phyloP scores from a whole-genome alignment of 2,113 vertebrate species.

The Psittacara wagleri region DNA sequence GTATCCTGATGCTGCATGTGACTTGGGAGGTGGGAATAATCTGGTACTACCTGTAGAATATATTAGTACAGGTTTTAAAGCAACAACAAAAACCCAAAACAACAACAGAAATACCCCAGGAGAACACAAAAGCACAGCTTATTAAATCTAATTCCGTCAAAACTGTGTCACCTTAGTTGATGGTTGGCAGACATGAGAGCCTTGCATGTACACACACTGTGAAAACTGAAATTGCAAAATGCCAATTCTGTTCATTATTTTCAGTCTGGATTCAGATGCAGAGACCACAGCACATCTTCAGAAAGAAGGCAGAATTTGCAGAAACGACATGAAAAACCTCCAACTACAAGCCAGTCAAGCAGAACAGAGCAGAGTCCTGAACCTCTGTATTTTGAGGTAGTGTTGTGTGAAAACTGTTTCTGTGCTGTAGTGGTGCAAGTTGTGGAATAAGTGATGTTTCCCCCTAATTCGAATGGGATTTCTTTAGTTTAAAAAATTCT shows the following conservation, averaged over 20 bases:
- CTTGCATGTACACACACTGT: rapidly evolving
- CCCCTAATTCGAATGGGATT: not conserved
- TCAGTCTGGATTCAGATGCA: constrained; percentile 75
- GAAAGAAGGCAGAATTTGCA: constrained; percentile 78
- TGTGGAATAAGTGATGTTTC: not conserved
- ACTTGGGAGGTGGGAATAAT: not conserved
- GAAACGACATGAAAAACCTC: constrained; percentile 75
- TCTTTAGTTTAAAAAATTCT: not conserved
- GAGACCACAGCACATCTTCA: constrained; percentile 79
- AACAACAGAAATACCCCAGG: not conserved
- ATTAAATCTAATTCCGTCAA: not conserved
- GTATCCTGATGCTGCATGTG: not conserved
- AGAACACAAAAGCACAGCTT: not conserved
- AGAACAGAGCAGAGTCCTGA: constrained; percentile 81
- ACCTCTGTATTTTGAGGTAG: constrained; percentile 92
- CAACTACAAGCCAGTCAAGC: constrained; percentile 48
- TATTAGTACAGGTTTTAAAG: not conserved
- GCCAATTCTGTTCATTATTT: not conserved
- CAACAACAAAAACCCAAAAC: not conserved
- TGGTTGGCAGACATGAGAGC: not conserved
- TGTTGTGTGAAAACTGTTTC: not conserved
- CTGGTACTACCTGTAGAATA: not conserved
- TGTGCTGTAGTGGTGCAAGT: not conserved
- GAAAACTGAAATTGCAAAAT: not conserved
- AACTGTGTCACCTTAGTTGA: not conserved